Percentiles rank a stretch among this genome's conserved stretches.
Conservation (phyloP, 30 jellyfish, hydroid and myxozoan species). For the Mastigias papua region DNA sequence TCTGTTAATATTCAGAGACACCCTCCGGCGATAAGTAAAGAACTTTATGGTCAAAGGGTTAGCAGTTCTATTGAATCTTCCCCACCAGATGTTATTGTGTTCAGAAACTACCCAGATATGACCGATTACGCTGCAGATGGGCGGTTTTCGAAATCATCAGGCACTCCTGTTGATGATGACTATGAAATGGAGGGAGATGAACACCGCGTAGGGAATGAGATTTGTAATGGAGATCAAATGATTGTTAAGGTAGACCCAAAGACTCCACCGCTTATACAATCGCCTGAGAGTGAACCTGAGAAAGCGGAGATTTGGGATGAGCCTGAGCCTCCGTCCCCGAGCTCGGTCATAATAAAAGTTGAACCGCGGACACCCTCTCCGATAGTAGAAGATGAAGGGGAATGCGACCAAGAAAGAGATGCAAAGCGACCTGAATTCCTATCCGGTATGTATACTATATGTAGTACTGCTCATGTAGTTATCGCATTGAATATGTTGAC, state of each 20-base stretch:
- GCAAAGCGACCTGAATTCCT: background rate
- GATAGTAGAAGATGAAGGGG: conserved; percentile 19
- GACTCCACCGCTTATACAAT: conserved; percentile 62
- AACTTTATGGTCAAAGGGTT: background rate
- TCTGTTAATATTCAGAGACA: conserved; percentile 40
- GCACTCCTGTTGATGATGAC: conserved; percentile 4
- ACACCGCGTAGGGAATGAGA: too few species aligned
- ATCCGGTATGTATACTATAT: background rate
- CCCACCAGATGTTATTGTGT: conserved; percentile 37
- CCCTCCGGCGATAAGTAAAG: conserved; percentile 46
- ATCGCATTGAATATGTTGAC: too few species aligned
- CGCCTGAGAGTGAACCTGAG: conserved; percentile 40
- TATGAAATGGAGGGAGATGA: conserved; percentile 3
- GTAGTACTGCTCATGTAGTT: too few species aligned
- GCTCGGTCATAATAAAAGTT: conserved; percentile 64
- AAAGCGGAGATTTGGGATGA: conserved; percentile 45
- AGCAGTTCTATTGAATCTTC: background rate
- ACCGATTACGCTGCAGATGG: conserved; percentile 56
- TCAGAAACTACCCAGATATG: conserved; percentile 32
- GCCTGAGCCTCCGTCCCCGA: conserved; percentile 48
- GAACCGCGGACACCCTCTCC: conserved; percentile 82
- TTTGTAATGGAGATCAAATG: conserved; percentile 38
- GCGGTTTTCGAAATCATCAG: conserved; percentile 16
- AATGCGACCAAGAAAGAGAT: background rate
- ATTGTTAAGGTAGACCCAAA: conserved; percentile 56